Base-by-base conservation (phyloP, 2,888 invertebrate species). In the Lithophane socia region DNA sequence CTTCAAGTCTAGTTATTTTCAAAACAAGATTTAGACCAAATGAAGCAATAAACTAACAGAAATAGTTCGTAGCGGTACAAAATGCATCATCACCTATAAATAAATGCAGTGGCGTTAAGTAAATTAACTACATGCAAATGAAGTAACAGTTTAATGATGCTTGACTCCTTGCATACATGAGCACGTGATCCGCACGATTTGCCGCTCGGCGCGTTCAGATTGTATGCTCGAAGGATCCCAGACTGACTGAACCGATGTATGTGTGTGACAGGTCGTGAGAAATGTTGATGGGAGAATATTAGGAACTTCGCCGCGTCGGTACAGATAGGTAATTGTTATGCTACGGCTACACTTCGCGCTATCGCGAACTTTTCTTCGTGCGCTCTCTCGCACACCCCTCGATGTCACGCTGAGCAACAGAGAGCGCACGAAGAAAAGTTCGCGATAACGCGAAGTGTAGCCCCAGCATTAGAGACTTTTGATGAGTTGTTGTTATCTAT, bases 41-140 rank as follows among this genome's bases (percentile, higher is more conserved):
- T 29, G 21, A 49, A 8, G 18, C 12, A 49, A 37, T 16, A 29
- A 67, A 37, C 2, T 2, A 12, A 24, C 54, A 16, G 29, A 58
- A 68, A 29, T 29, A 64, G 37, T 44, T 58, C 44, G 5, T 73
- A 64, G 7, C 29, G 65, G 47, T 75, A 42, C n/a, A 21, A 56
- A 56, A 67, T 56, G 54, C 54, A 47, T 61, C 54, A 47, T 61
- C 2, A 13, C 12, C 16, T 21, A 24, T 16, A 63, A 56, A 67
- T 54, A 67, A 61, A 60, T 54, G 16, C 60, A 58, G 49, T 58
- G 63, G 2, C 47, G 47, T 65, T 65, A 42, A 42, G 24, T 52
- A 79, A 61, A 42, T 52, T 69, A 49, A 84, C 18, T 7, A 79
- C 42, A 79, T 58, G 56, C n/a, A 52, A 83, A 78, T 72, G 24